Evolutionary conservation across 2,113 vertebrate species (phyloP), one percentile per base, ranked within the genome.

Genomic region (Hyaena hyaena): DNA sequence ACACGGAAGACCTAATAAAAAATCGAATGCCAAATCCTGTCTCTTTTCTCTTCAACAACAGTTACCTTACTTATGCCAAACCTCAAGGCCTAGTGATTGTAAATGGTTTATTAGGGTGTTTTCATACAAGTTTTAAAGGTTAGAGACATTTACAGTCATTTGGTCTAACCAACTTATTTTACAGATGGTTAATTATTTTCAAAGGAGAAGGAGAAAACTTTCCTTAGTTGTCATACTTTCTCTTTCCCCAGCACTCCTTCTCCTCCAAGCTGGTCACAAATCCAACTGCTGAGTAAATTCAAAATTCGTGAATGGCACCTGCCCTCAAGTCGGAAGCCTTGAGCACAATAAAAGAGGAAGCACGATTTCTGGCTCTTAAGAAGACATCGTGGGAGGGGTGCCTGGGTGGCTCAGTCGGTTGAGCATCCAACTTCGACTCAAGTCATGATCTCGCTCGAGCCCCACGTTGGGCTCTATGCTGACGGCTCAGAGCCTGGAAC

Each of bases 31-130:
- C 16, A 58, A 96, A 84, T 74, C 45, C 50, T 76, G 23, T 90
- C 58, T 82, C 74, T 77, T 82, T 89, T 87, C 81, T 97, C 33
- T 91, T 93, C 77, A 96, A 92, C 61, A 94, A 73, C 9, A 53
- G 9, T 90, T 66, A 77, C 21, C 63, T 96, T 73, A 88, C 53
- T 90, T 93, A 61, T 6, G n/a, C 9, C 63, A 91, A 73, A 87
- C 7, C 24, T 86, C 53, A 80, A 96, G 68, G 69, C 43, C 71
- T 82, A 87, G 69, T 63, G 80, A 85, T 48, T 26, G 82, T 31
- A 65, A 68, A 55, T 35, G 10, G 68, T 14, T 58, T 74, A 86
- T 84, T 17, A 71, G n/a, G 33, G n/a, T 68, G 15, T 83, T 97
- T 88, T 85, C 68, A 86, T 53, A 74, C 39, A 89, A 92, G 76